Conservation (phyloP, 2,888 invertebrate species). For the Acanthopleura granulata region DNA sequence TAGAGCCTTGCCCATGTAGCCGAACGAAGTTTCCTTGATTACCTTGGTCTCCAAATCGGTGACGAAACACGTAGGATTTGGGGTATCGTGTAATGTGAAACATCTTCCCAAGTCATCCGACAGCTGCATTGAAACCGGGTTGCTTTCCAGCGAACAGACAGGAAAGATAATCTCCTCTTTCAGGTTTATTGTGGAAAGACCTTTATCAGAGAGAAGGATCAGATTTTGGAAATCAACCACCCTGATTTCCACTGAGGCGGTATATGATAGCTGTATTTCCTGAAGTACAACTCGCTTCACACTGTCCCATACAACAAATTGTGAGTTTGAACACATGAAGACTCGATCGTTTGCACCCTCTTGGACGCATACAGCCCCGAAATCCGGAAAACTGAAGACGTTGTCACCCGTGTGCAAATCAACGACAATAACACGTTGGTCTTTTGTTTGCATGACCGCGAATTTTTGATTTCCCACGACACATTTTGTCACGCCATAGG, state of each 20-base stretch:
- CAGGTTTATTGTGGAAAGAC: background rate
- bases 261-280: background rate
- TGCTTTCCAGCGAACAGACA: background rate
- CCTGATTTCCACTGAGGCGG: background rate
- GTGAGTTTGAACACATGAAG: background rate
- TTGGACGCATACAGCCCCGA: background rate
- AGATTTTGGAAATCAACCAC: background rate
- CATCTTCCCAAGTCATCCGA: background rate
- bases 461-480: background rate
- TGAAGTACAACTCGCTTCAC: background rate
- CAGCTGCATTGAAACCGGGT: background rate
- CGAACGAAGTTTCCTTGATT: slow-evolving; percentile 16
- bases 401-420: background rate
- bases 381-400: too few species aligned
- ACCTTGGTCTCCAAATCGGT: background rate
- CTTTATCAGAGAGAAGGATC: background rate
- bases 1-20: slow-evolving; percentile 14
- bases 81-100: background rate
- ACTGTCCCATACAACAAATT: background rate
- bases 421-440: background rate
- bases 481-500: background rate
- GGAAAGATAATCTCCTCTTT: background rate
- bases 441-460: background rate
- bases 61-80: background rate
- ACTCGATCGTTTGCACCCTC: background rate